phyloP scores from a whole-genome alignment of 2,797 vertebrate genomes.

The Dendrocincla fuliginosa region DNA sequence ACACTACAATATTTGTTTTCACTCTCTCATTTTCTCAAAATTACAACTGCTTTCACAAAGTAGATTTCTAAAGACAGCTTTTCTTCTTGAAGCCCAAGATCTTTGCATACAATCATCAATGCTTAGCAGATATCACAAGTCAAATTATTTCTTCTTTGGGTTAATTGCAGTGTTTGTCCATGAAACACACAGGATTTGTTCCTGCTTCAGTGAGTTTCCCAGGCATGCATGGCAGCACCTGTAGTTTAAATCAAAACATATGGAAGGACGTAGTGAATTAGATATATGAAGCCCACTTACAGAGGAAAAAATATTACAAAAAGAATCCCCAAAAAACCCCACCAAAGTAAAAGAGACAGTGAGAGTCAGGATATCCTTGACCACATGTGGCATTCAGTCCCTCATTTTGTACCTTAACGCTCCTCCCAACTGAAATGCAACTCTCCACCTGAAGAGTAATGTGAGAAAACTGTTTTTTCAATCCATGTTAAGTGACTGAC shows the following conservation, averaged over 20 bases:
- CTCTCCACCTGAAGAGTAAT: not conserved
- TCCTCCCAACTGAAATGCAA: not conserved
- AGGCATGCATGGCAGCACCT: not conserved
- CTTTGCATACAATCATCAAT: not conserved
- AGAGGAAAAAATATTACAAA: not conserved
- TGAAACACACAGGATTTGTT: not conserved
- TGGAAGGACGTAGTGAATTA: not conserved
- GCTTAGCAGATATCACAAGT: not conserved
- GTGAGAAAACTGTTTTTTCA: not conserved
- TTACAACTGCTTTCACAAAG: not conserved
- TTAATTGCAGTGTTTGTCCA: not conserved
- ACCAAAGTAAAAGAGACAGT: not conserved
- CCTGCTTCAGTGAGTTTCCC: not conserved
- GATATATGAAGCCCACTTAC: not conserved
- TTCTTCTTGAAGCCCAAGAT: not conserved
- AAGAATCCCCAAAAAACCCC: not conserved
- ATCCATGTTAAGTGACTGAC: not conserved
- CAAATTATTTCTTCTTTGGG: not conserved
- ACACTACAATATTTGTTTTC: not conserved
- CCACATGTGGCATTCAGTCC: not conserved
- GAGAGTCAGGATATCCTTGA: not conserved
- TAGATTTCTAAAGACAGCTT: not conserved
- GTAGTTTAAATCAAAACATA: not conserved
- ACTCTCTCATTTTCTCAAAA: not conserved
- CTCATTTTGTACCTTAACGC: not conserved